Evolutionary conservation across 2,888 invertebrate genomes (phyloP), one percentile per base, ranked within the genome.

Genomic region (Macaria notata): DNA sequence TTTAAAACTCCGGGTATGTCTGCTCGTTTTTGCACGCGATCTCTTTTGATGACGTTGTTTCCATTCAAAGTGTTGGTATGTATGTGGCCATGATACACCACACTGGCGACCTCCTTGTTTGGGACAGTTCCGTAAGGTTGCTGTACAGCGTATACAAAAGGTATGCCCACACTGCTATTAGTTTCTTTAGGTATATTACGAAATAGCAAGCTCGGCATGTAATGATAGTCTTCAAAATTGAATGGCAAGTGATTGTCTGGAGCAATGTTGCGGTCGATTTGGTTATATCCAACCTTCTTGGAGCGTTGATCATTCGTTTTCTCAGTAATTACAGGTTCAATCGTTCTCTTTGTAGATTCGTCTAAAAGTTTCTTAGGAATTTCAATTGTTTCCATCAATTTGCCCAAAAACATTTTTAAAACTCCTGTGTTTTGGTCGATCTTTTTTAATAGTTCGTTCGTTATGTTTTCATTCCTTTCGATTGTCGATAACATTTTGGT

Each of bases 351-450:
- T 4, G 43, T 1, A n/a, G 59, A 4, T 48, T 62, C 29, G 42
- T 52, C 38, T 36, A 42, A 48, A 9, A 38, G 9, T 42, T 33
- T 36, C 43, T 31, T 1, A 9, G 59, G 57, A 1, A 51, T 5
- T 19, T 63, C 65, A 0, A 80, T 63, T 52, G 67, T 78, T 0
- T 75, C 71, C 0, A 77, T 59, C 7, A 89, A 51, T 68, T 82
- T 84, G n/a, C 68, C 54, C 6, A 90, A 62, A 47, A 88, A 86
- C 0, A 47, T 59, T 62, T 84, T 74, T 7, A 89, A 54, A 9
- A 85, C 67, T 30, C 80, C 75, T 0, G 88, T 88, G 46, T 89
- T 89, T 54, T 62, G 74, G 39, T 87, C 83, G 0, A 89, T 82
- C 63, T 84, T 85, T n/a, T 72, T 74, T 19, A 90, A 59, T 9